Percentiles rank a stretch among this genome's conserved stretches.
Conservation (phyloP, 2,888 invertebrate species). For the Notodonta dromedarius region DNA sequence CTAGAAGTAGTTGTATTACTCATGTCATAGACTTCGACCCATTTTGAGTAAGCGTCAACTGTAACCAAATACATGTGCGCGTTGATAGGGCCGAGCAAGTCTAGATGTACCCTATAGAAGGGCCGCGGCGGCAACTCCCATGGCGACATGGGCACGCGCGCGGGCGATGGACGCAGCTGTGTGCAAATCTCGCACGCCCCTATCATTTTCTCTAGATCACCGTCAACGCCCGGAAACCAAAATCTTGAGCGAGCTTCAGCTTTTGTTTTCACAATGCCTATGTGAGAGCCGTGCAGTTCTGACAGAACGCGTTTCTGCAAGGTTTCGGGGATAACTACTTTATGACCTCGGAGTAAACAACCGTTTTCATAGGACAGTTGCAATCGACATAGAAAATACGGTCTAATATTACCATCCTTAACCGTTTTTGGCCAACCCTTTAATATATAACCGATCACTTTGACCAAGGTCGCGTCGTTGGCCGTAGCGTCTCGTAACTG, state of each 20-base stretch:
- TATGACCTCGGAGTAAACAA: constrained; percentile 11
- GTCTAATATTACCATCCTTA: constrained; percentile 5
- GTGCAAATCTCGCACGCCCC: background rate
- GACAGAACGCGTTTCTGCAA: background rate
- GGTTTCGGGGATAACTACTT: constrained; percentile 3
- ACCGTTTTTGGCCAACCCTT: constrained; percentile 9
- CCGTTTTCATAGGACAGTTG: constrained; percentile 9
- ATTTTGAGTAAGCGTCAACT: no score
- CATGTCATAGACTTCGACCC: no score
- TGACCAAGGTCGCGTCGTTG: background rate
- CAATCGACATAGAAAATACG: constrained; percentile 7
- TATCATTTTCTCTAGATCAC: constrained; percentile 4
- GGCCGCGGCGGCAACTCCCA: constrained; percentile 3
- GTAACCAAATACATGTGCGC: no score
- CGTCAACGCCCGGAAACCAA: constrained; percentile 9
- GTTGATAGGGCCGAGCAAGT: constrained; percentile 13
- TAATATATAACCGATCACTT: background rate
- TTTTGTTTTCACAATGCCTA: constrained; percentile 8
- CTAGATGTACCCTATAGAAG: constrained; percentile 8
- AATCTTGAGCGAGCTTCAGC: constrained; percentile 3
- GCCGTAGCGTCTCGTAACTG: constrained; percentile 4
- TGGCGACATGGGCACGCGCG: constrained; percentile 5
- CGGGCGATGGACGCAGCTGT: constrained; percentile 6
- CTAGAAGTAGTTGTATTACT: no score
- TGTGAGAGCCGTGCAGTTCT: constrained; percentile 7